Evolutionary conservation across 2,888 invertebrate species (phyloP).

Genomic region (Erynnis tages): DNA sequence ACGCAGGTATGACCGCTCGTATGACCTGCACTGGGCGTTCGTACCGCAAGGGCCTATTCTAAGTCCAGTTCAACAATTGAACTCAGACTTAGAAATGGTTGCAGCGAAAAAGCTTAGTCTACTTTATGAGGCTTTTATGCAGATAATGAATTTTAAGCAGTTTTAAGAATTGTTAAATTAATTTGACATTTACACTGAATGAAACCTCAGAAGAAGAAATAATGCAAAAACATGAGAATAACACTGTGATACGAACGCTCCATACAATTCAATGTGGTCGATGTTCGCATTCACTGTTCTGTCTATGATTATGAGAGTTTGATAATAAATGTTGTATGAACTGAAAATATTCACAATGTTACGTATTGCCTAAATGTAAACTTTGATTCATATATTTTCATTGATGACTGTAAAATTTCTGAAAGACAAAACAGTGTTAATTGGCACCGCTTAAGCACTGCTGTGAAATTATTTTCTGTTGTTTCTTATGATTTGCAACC

Average conservation of each 20-base stretch:
- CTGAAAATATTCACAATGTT: too few species aligned
- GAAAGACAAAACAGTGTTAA: constrained; percentile 60
- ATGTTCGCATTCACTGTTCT: constrained; percentile 69
- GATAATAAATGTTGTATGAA: background rate
- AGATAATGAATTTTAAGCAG: too few species aligned
- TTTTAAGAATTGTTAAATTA: too few species aligned
- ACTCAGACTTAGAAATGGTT: too few species aligned
- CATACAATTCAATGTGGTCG: constrained; percentile 57
- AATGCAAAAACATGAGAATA: background rate
- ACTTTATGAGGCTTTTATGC: too few species aligned
- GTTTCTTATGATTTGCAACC: constrained; percentile 59
- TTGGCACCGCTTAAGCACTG: constrained; percentile 71
- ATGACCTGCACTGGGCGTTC: background rate
- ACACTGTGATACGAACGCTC: constrained; percentile 54
- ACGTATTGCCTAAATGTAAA: too few species aligned
- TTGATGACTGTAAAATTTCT: constrained; percentile 1
- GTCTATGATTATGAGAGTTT: constrained; percentile 42
- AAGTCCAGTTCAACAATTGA: too few species aligned
- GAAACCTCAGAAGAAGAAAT: background rate
- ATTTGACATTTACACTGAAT: too few species aligned
- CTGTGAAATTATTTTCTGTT: constrained; percentile 39
- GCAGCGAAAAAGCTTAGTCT: too few species aligned
- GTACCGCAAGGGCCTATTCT: too few species aligned
- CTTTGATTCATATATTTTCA: background rate
- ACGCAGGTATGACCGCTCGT: constrained; percentile 63